These are phyloP conservation scores for Plutella xylostella DNA, from an alignment of 2,888 invertebrate species.

Conservation along the genomic window DNA sequence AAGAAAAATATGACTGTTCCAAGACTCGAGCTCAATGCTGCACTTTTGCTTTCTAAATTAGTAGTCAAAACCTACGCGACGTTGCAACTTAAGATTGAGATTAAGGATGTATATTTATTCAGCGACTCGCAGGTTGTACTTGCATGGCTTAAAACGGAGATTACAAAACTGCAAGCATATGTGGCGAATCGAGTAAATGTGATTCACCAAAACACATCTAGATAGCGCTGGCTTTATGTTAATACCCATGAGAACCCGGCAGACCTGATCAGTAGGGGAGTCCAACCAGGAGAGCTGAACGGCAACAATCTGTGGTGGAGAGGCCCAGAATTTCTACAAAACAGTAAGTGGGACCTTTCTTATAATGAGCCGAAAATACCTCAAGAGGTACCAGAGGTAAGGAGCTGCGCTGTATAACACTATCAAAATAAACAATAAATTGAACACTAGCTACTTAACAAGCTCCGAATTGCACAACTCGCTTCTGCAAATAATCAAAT, in stretches of 20 bases:
- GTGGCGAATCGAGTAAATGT: constrained; percentile 18
- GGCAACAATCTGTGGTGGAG: too few relatives aligned
- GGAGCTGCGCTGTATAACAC: too few relatives aligned
- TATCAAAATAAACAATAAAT: too few relatives aligned
- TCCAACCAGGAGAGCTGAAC: too few relatives aligned
- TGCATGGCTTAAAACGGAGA: constrained; percentile 16
- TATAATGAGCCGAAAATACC: neutral
- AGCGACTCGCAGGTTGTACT: constrained; percentile 19
- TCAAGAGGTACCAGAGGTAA: neutral
- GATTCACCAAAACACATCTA: constrained; percentile 9
- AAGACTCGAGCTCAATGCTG: constrained; percentile 16
- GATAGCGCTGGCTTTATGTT: constrained; percentile 14
- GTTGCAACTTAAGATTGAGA: constrained; percentile 10
- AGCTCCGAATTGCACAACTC: too few relatives aligned
- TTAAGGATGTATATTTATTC: constrained; percentile 12
- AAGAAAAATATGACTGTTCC: constrained; percentile 14
- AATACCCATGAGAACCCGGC: too few relatives aligned
- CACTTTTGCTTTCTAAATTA: constrained; percentile 15
- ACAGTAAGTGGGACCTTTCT: constrained; percentile 6
- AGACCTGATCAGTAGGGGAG: too few relatives aligned
- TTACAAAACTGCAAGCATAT: constrained; percentile 15
- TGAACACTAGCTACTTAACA: too few relatives aligned
- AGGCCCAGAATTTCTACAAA: constrained; percentile 12
- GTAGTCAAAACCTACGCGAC: constrained; percentile 8
- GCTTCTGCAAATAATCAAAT: too few relatives aligned